Percentiles rank a stretch among this genome's conserved stretches.
Evolutionary conservation across 2,888 invertebrate species (phyloP).

Genomic region (Dermolepida albohirtum): DNA sequence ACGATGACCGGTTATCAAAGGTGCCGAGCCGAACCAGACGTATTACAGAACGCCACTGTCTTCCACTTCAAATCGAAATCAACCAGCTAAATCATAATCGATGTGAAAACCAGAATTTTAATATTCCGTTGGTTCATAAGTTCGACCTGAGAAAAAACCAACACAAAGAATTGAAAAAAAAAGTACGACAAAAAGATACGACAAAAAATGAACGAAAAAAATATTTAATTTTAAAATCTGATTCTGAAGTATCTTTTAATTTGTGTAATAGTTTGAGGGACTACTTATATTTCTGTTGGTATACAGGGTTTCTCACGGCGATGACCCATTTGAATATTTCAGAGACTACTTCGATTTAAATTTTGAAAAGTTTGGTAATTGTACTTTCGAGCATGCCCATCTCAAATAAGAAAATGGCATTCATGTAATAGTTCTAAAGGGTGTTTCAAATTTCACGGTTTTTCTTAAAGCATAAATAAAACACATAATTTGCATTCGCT

Average conservation of each 20-base stretch:
- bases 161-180: slow-evolving; percentile 17
- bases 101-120: slow-evolving; percentile 61
- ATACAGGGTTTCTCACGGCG: no score
- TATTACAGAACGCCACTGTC: slow-evolving; percentile 52
- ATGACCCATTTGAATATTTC: no score
- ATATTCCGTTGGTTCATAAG: slow-evolving; percentile 53
- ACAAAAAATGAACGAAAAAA: slow-evolving; percentile 7
- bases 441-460: no score
- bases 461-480: no score
- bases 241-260: slow-evolving; percentile 11
- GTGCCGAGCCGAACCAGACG: slow-evolving; percentile 51
- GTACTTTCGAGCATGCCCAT: no score
- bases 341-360: no score
- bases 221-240: slow-evolving; percentile 12
- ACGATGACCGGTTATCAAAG: slow-evolving; percentile 53
- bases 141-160: slow-evolving; percentile 16
- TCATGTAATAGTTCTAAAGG: no score
- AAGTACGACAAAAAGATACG: neutral
- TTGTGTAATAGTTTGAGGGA: no score
- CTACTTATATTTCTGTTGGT: no score
- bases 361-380: no score
- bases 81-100: slow-evolving; percentile 58
- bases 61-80: slow-evolving; percentile 52
- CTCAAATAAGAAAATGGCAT: no score
- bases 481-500: no score